Evolutionary conservation across 2,113 vertebrate genomes (phyloP).

Genomic region (Talpa occidentalis): DNA sequence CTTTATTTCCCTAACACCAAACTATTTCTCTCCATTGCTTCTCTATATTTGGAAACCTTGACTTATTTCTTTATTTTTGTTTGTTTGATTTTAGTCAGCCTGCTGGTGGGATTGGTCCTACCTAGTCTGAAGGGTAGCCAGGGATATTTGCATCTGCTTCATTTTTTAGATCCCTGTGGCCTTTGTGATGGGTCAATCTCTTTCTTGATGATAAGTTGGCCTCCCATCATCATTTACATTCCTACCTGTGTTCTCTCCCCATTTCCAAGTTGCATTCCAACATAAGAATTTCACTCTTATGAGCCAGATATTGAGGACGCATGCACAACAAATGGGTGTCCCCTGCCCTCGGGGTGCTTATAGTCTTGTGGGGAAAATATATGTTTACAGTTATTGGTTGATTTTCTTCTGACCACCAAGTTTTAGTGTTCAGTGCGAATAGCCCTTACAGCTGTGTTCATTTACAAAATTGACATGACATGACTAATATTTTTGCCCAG

Average conservation of each 20-base stretch:
- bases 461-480: background rate
- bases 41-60: background rate
- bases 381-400: background rate
- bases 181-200: background rate
- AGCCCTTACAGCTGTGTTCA: background rate
- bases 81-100: background rate
- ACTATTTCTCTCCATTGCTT: background rate
- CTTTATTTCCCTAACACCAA: background rate
- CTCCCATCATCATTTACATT: background rate
- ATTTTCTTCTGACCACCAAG: background rate
- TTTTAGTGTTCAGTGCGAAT: background rate
- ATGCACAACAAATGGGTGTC: background rate
- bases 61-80: background rate
- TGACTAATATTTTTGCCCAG: background rate
- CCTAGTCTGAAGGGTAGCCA: background rate
- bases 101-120: background rate
- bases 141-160: background rate
- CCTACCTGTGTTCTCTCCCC: fast-evolving
- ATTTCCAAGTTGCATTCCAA: background rate
- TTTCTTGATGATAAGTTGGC: background rate
- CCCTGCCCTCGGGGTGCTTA: background rate
- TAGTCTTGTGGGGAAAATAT: background rate
- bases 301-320: background rate
- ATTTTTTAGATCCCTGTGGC: background rate
- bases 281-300: background rate